phyloP scores from a whole-genome alignment of 2,113 vertebrate species.

The Phylloscopus trochiloides region DNA sequence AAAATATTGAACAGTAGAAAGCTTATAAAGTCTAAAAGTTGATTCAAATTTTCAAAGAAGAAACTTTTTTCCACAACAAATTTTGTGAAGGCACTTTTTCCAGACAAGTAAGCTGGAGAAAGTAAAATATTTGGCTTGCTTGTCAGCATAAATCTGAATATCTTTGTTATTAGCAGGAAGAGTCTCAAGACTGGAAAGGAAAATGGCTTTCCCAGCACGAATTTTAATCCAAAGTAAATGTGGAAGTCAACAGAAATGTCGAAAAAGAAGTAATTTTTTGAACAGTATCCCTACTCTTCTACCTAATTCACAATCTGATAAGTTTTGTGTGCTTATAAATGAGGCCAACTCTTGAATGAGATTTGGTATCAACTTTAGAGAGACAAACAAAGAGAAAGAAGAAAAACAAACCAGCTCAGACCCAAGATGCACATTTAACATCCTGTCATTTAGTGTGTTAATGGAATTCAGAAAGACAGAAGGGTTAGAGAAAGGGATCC shows the following conservation, averaged over 20 bases:
- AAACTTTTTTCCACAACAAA: background rate
- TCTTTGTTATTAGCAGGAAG: background rate
- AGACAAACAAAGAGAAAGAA: background rate
- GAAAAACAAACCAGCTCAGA: background rate
- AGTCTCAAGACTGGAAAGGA: background rate
- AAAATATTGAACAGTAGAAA: background rate
- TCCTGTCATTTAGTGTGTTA: background rate
- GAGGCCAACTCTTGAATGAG: background rate
- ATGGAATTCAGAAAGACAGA: background rate
- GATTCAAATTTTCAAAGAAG: background rate
- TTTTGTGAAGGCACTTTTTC: background rate
- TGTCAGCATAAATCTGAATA: background rate
- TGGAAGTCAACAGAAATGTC: background rate
- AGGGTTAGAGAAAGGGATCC: background rate
- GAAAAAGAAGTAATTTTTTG: background rate
- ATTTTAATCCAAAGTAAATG: background rate
- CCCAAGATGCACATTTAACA: background rate
- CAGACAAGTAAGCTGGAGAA: background rate
- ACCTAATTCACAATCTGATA: background rate
- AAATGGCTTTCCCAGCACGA: background rate
- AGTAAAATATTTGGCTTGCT: background rate
- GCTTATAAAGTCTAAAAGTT: background rate
- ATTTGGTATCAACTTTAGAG: background rate
- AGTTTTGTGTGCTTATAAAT: background rate
- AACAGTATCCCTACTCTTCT: background rate